Base-by-base conservation (phyloP, 2,888 invertebrate genomes). In the Drosophila lutescens region DNA sequence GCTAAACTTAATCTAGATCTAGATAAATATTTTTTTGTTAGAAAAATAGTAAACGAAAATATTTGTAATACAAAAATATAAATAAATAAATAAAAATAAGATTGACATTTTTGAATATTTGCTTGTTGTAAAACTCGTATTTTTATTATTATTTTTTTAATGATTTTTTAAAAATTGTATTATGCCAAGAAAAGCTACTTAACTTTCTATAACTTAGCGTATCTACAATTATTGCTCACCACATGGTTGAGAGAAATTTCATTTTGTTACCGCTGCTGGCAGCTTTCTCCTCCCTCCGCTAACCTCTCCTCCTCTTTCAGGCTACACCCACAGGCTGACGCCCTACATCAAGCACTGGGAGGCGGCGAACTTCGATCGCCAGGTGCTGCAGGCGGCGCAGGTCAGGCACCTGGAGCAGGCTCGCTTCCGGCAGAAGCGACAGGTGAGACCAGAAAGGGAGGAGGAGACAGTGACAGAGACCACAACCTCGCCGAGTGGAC, bases 291-390 rank as follows among this genome's bases (percentile, higher is more conserved):
- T 10, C 38, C 20, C 15, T 12, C 9, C n/a, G 23, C 17, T 43
- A 17, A 50, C 8, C n/a, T 41, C 40, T 30, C 8, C 30, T 61
- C 40, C 56, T 12, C 17, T 47, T 23, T 13, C 93, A 95, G 95
- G 95, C 91, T 93, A 95, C 78, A 93, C 91, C 78, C 88, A 89
- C 78, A 90, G 86, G 70, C 83, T 96, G 91, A 95, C 95, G 89
- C 95, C 96, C 76, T 96, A 95, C 93, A 96, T 97, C 91, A 94
- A 94, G 73, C 95, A 96, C 92, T 97, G 95, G 94, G 96, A 97
- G 92, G 94, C 95, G 73, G 95, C 96, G 83, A 93, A 93, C 91
- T 97, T 96, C 93, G 95, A 96, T 93, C 94, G 92, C 61, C 70
- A 76, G 12, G 80, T 88, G 62, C 78, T 92, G 68, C 90, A 91